Conservation (phyloP, 2,113 vertebrate genomes). For the Brachirus orientalis region DNA sequence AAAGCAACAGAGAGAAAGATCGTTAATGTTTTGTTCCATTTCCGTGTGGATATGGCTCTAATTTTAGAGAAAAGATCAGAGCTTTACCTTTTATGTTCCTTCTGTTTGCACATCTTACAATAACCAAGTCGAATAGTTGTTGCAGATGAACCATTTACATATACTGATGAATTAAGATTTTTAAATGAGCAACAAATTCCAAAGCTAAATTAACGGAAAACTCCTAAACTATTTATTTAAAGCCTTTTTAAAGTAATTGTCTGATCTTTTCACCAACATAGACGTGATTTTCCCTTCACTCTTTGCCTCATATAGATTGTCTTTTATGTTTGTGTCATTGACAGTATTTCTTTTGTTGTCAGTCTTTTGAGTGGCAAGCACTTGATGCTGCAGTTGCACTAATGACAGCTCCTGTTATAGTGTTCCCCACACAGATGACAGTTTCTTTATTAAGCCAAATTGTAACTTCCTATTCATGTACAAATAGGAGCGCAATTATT, state of each 20-base stretch:
- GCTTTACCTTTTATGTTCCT: background rate
- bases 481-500: constrained; percentile 4
- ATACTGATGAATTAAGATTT: background rate
- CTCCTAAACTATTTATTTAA: no score
- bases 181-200: background rate
- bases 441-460: constrained; percentile 47
- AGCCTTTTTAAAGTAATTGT: no score
- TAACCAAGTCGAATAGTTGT: background rate
- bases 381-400: constrained; percentile 23
- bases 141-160: background rate
- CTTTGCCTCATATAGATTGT: constrained; percentile 14
- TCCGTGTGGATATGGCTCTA: constrained; percentile 11
- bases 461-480: constrained; percentile 43
- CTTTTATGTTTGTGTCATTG: constrained; percentile 37
- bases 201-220: no score
- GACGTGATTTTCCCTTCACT: constrained; percentile 17
- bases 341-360: constrained; percentile 55
- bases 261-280: constrained; percentile 13
- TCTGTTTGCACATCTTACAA: background rate
- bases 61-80: background rate
- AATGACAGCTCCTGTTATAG: constrained; percentile 71
- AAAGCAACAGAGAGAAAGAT: constrained; percentile 31
- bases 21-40: no score
- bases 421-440: constrained; percentile 55
- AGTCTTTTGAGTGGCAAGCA: constrained; percentile 34